Base-by-base conservation (phyloP, 37 sponge, comb jelly and placozoan species). In the Chondrosia reniformis region DNA sequence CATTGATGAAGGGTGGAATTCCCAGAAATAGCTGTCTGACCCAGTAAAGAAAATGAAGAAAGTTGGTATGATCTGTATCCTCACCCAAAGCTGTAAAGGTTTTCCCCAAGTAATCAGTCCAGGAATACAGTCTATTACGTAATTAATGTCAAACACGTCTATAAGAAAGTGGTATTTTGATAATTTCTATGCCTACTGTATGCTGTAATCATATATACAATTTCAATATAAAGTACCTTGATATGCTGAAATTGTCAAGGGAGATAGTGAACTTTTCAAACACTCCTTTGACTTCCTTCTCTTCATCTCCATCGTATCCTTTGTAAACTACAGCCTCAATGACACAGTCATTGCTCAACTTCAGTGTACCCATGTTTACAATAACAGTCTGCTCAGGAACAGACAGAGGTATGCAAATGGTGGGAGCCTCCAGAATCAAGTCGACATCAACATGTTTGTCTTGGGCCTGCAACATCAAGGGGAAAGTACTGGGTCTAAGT, bases 161-260 rank as follows among this genome's bases (percentile, higher is more conserved):
- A n/a, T n/a, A n/a, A n/a, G n/a, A n/a, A n/a, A n/a, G n/a, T n/a
- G n/a, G n/a, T n/a, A n/a, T n/a, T n/a, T n/a, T n/a, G n/a, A n/a
- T n/a, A n/a, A n/a, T n/a, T n/a, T 49, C 15, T 19, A 49, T 49
- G 52, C 10, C 52, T 49, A 59, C 61, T 59, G 61, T 59, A 13
- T 30, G n/a, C 61, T n/a, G n/a, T n/a, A n/a, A n/a, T n/a, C n/a
- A n/a, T n/a, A n/a, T n/a, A n/a, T n/a, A n/a, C n/a, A n/a, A n/a
- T n/a, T n/a, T n/a, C n/a, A n/a, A 3, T 2, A 3, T 56, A 8
- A 24, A 28, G 33, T 64, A 69, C 72, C 72, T 36, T 13, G 4
- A 22, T 3, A 69, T 69, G 72, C 72, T 69, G 24, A 69, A 69
- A 44, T 69, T 44, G 24, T 69, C 72, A 2, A 69, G 72, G n/a